phyloP scores from a whole-genome alignment of 2,113 vertebrate species.

The Gadus chalcogrammus region DNA sequence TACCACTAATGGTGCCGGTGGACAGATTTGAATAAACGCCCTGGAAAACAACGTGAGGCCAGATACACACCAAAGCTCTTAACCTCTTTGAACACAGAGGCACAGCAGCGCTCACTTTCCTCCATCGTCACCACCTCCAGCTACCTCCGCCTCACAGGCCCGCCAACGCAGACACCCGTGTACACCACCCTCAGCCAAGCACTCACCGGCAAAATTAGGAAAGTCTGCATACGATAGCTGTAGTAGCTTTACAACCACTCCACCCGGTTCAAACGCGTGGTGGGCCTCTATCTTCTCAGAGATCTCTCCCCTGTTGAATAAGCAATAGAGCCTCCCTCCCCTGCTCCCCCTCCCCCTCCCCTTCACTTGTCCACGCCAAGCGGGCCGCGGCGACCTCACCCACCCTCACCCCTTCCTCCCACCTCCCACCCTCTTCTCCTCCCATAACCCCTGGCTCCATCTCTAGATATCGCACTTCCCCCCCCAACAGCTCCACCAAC shows the following conservation, averaged over 20 bases:
- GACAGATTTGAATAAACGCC: constrained; percentile 11
- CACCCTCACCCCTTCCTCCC: constrained; percentile 6
- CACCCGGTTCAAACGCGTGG: constrained; percentile 53
- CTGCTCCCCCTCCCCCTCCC: constrained; percentile 5
- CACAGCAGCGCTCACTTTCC: constrained; percentile 16
- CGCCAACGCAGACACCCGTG: neutral
- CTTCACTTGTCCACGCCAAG: constrained; percentile 52
- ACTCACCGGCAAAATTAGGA: constrained; percentile 62
- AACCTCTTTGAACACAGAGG: constrained; percentile 29
- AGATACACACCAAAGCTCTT: constrained; percentile 26
- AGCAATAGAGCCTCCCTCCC: constrained; percentile 65
- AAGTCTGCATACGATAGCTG: constrained; percentile 38
- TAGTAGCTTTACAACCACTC: constrained; percentile 9
- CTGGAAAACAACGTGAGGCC: constrained; percentile 23
- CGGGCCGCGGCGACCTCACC: constrained; percentile 47
- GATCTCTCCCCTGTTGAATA: constrained; percentile 74
- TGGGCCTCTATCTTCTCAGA: constrained; percentile 63
- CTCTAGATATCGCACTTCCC: constrained; percentile 41
- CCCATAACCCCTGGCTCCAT: constrained; percentile 47
- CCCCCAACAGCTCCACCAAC: neutral
- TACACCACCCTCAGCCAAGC: constrained; percentile 33
- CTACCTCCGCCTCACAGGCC: constrained; percentile 18
- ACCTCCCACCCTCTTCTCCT: constrained; percentile 21
- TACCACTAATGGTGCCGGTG: constrained; percentile 7
- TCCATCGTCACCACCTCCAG: constrained; percentile 5